Evolutionary conservation across 2,113 vertebrate species (phyloP), one percentile per base, ranked within the genome.

Genomic region (Pandion haliaetus): DNA sequence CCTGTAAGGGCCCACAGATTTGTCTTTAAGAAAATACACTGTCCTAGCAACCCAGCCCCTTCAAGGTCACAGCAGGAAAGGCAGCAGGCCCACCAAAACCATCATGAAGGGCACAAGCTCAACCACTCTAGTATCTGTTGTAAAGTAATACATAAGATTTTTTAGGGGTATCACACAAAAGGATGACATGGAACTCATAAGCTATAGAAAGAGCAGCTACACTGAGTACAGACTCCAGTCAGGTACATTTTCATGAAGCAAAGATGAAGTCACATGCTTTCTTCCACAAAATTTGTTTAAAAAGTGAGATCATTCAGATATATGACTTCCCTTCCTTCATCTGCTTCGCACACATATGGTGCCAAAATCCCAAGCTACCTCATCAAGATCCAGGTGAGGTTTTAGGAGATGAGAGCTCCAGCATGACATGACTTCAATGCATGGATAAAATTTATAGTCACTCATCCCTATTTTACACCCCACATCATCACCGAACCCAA

Each of bases 341-440:
- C 21, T 36, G 10, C 69, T 74, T 87, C 32, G 69, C 19, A 52
- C 9, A 38, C 2, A 1, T 5, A 1, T 8, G 4, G 14, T 92
- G 44, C 32, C 45, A 89, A 92, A 95, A 84, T 50, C 45, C 40
- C 44, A 71, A 63, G 24, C 2, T 32, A 84, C 18, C 52, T 67
- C 5, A 0, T 65, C 11, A 55, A 87, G 44, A 59, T 23, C n/a
- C 36, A 82, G 38, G 49, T 40, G 31, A 82, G 24, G 21, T 69
- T 92, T 76, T 32, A 61, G 38, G 36, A 66, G 26, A 81, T 13
- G n/a, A 73, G 32, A 74, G 31, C 29, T 87, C 47, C 26, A 87
- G 47, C 14, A 58, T 0, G 1, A 28, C 3, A 7, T 8, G 32
- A 78, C 18, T 8, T 70, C 67, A 62, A 15, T 21, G n/a, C 0